These are phyloP conservation scores for Patella pellucida DNA, from an alignment of 2,888 invertebrate species.

Conservation along the genomic window DNA sequence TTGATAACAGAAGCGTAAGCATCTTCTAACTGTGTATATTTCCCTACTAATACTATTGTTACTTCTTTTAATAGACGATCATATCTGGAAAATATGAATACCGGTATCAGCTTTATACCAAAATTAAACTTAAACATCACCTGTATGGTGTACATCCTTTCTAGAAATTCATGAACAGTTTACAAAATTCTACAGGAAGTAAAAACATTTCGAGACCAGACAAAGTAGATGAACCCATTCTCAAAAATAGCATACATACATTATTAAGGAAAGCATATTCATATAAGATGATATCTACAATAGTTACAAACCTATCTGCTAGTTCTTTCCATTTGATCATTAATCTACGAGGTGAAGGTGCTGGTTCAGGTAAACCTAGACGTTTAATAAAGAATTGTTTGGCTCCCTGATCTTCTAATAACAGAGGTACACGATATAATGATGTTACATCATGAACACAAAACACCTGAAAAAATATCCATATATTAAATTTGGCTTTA, in stretches of 20 bases:
- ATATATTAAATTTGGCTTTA: conserved; percentile 13
- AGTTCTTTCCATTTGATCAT: conserved; percentile 92
- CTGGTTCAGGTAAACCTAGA: conserved; percentile 77
- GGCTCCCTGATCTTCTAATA: conserved; percentile 92
- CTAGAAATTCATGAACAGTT: too few species aligned
- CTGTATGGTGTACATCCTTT: too few species aligned
- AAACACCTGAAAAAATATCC: conserved; percentile 78
- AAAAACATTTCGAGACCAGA: too few species aligned
- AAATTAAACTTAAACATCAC: too few species aligned
- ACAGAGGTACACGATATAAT: conserved; percentile 94
- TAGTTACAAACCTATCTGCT: conserved; percentile 77
- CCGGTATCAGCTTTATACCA: background rate
- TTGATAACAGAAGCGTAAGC: conserved; percentile 97
- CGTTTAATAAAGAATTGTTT: conserved; percentile 87
- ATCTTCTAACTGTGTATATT: conserved; percentile 95
- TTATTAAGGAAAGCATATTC: too few species aligned
- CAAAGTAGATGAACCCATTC: too few species aligned
- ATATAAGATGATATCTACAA: too few species aligned
- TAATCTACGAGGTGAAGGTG: conserved; percentile 79
- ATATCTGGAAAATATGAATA: conserved; percentile 73
- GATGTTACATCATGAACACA: conserved; percentile 94
- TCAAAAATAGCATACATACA: too few species aligned
- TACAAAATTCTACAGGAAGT: background rate
- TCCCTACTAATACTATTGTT: conserved; percentile 92
- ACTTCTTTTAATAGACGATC: conserved; percentile 88